Conservation (phyloP, 1,140 invertebrate species). For the Drosophila nigromelanica region DNA sequence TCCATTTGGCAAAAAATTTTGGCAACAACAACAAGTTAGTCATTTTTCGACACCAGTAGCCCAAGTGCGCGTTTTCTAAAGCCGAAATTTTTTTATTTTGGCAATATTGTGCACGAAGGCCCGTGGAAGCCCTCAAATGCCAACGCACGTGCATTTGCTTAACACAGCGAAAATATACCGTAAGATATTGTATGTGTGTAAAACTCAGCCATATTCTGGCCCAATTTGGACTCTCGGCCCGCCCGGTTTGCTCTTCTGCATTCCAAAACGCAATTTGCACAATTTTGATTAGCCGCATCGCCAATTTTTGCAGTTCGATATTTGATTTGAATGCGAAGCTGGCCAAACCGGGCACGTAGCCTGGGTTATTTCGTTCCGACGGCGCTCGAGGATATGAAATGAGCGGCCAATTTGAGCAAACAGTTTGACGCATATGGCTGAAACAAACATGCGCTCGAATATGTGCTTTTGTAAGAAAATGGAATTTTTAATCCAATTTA, state of each 20-base stretch:
- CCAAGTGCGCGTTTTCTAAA: conserved; percentile 18
- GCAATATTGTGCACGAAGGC: conserved; percentile 21
- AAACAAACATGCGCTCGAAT: conserved; percentile 36
- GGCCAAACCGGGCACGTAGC: conserved; percentile 43
- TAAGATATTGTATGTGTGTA: conserved; percentile 17
- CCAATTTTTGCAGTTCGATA: conserved; percentile 44
- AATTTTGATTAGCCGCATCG: conserved; percentile 70
- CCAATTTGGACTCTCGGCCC: conserved; percentile 1
- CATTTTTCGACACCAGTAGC: conserved; percentile 39
- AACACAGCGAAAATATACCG: conserved; percentile 34
- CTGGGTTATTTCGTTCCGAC: conserved; percentile 35
- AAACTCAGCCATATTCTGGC: conserved; percentile 5
- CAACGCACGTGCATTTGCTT: conserved; percentile 49
- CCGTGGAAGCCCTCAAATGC: conserved; percentile 18
- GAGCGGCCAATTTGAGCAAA: conserved; percentile 58
- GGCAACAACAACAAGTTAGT: conserved; percentile 36
- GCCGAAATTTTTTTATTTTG: conserved; percentile 17
- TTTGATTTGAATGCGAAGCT: conserved; percentile 51
- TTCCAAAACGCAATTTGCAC: conserved; percentile 60
- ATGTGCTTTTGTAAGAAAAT: conserved; percentile 62
- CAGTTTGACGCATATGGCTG: conserved; percentile 62
- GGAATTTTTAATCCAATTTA: conserved; percentile 82
- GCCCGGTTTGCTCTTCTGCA: conserved; percentile 18
- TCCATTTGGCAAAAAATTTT: conserved; percentile 50
- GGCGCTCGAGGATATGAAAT: conserved; percentile 48